Evolutionary conservation across 2,113 vertebrate species (phyloP), one percentile per base, ranked within the genome.

Genomic region (Fukomys damarensis): DNA sequence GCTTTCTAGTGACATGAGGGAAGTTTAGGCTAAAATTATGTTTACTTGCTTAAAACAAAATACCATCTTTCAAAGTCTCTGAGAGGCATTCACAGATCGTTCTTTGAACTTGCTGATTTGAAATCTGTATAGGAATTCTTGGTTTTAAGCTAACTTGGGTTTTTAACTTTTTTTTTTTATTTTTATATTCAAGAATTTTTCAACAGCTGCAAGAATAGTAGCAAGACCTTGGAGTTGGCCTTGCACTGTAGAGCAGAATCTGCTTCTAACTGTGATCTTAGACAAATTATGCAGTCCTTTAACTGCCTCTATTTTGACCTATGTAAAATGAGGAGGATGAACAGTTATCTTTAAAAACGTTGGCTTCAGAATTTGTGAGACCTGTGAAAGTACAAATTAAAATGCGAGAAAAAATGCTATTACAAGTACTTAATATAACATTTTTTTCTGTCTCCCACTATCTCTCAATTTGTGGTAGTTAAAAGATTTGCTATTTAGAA

Each of bases 11-110:
- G 90, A 86, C 16, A 30, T 38, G 38, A 35, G 92, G 49, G 93
- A 81, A 97, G 87, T 96, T 68, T 46, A 96, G 79, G 54, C 58
- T 86, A 84, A 92, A 86, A 94, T 89, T 58, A 26, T 63, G 28
- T 72, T 96, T 97, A 89, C 81, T 97, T 93, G 56, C 66, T 97
- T 98, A 80, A 84, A 96, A 92, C 56, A 92, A 91, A 97, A 86
- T 97, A 88, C n/a, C 88, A 83, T 94, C 96, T 80, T 83, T 89
- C 80, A 97, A 96, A 96, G 83, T 83, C 46, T 68, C 49, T 83
- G 19, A 58, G 96, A 96, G 89, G 74, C 49, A 66, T 87, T 46
- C 90, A 88, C 76, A 95, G n/a, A 22, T 43, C 65, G 46, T 83
- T 97, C 92, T 98, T 95, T 46, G 94, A 97, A 93, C 70, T 93